Evolutionary conservation across 2,888 invertebrate genomes (phyloP).

Genomic region (Melipona bicolor): DNA sequence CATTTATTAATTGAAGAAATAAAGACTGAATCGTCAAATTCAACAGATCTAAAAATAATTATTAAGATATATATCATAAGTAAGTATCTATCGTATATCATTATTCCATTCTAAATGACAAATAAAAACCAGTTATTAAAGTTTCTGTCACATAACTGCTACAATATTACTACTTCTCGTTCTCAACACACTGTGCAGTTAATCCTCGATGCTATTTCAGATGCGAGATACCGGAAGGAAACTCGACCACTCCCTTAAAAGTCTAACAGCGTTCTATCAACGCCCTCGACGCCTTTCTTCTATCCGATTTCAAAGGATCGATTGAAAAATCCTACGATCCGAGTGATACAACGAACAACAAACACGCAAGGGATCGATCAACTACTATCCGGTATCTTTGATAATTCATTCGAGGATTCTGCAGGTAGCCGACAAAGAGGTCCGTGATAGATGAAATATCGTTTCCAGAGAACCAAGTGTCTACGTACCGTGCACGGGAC

Average conservation of each 20-base stretch:
- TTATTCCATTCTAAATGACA: no score
- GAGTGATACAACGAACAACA: neutral
- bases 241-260: constrained; percentile 33
- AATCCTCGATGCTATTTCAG: constrained; percentile 49
- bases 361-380: neutral
- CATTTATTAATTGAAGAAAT: neutral
- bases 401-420: constrained; percentile 1
- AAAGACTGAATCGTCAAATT: neutral
- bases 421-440: constrained; percentile 29
- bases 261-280: neutral
- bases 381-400: neutral
- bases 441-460: constrained; percentile 34
- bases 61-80: neutral
- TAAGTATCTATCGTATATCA: no score
- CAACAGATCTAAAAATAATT: neutral
- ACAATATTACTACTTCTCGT: neutral
- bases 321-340: neutral
- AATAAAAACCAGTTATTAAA: neutral
- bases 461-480: constrained; percentile 55
- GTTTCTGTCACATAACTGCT: neutral
- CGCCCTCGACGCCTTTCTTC: neutral
- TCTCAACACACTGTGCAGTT: neutral
- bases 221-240: constrained; percentile 41
- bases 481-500: constrained; percentile 84
- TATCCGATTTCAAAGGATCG: neutral